These are phyloP conservation scores for Adelognathus sp. DNA, from an alignment of 2,888 invertebrate species.

Conservation along the genomic window DNA sequence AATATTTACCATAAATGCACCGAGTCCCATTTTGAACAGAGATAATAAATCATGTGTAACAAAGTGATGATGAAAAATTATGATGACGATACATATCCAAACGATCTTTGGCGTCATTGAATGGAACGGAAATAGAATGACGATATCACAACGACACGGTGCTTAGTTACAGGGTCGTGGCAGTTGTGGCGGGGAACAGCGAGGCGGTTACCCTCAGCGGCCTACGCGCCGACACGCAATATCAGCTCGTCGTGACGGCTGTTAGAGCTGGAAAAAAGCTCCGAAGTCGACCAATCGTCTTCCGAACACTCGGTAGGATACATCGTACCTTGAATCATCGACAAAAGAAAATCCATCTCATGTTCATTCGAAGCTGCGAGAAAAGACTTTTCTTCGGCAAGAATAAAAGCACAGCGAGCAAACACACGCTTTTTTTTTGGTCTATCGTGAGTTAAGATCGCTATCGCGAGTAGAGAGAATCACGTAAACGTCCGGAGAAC, in stretches of 20 bases:
- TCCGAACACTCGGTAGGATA: slow-evolving; percentile 91
- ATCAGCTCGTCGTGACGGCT: slow-evolving; percentile 93
- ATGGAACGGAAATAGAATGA: slow-evolving; percentile 44
- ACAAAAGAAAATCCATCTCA: not conserved
- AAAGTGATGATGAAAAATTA: not conserved
- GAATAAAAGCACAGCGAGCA: not conserved
- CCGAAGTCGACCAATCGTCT: slow-evolving; percentile 93
- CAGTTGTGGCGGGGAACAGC: slow-evolving; percentile 94
- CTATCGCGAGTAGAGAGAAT: not conserved
- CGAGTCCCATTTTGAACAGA: not conserved
- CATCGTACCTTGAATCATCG: not conserved
- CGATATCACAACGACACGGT: slow-evolving; percentile 76
- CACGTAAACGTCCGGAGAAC: slow-evolving; percentile 35
- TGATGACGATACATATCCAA: not conserved
- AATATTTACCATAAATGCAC: slow-evolving; percentile 7
- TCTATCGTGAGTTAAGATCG: not conserved
- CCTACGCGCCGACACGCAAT: slow-evolving; percentile 92
- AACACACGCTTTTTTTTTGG: not conserved
- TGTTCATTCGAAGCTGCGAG: not conserved
- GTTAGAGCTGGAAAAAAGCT: slow-evolving; percentile 92
- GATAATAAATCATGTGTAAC: not conserved
- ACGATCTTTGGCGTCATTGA: not conserved
- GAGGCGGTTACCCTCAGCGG: slow-evolving; percentile 92
- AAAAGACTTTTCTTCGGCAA: not conserved
- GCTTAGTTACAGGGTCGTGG: slow-evolving; percentile 96